Conservation (phyloP, 2,113 vertebrate species). For the Paradisaea rubra region DNA sequence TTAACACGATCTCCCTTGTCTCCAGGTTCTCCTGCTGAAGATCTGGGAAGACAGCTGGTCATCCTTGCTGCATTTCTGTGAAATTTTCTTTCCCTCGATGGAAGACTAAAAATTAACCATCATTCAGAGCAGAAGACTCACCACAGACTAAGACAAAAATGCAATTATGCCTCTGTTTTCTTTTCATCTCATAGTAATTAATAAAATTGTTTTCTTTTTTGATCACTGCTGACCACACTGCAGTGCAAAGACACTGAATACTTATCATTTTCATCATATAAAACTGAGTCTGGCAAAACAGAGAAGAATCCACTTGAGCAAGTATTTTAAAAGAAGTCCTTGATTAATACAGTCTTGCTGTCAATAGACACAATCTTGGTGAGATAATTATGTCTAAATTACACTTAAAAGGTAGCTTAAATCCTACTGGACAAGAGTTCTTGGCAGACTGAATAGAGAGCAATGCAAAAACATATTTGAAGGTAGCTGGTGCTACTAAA, state of each 20-base stretch:
- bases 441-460: conserved; percentile 10
- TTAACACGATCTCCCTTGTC: neutral
- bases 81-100: neutral
- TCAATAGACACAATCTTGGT: conserved; percentile 40
- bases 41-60: neutral
- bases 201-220: neutral
- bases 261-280: neutral
- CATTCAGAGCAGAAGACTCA: neutral
- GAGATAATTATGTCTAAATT: conserved; percentile 47
- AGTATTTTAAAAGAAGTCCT: conserved; percentile 15
- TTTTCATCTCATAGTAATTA: neutral
- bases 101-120: neutral
- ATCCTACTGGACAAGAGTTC: conserved; percentile 30
- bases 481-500: neutral
- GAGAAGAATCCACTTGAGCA: conserved; percentile 11
- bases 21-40: neutral
- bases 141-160: neutral
- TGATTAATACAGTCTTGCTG: conserved; percentile 34
- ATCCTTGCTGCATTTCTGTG: neutral
- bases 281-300: neutral
- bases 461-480: conserved; percentile 6
- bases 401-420: conserved; percentile 22
- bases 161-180: neutral
- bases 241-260: neutral
- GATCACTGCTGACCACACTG: neutral